Conservation (phyloP, 2,797 vertebrate species). For the Lutjanus campechanus region DNA sequence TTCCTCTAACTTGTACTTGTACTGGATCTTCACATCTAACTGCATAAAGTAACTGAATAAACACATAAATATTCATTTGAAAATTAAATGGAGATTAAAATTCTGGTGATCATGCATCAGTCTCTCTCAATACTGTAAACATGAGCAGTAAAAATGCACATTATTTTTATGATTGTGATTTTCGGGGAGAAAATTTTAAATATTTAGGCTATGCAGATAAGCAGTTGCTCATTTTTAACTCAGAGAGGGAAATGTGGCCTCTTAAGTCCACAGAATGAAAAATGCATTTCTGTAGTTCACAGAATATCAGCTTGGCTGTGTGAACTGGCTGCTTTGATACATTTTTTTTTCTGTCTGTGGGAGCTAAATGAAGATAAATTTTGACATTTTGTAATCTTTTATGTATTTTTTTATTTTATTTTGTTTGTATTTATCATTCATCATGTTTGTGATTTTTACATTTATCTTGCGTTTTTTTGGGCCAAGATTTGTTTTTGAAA, state of each 20-base stretch:
- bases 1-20: too few species aligned
- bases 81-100: neutral
- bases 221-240: constrained; percentile 2
- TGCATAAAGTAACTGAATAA: neutral
- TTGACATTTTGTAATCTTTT: neutral
- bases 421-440: neutral
- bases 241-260: neutral
- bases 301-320: neutral
- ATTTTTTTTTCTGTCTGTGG: neutral
- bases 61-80: neutral
- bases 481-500: neutral
- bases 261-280: constrained; percentile 2
- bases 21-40: neutral
- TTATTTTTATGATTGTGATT: neutral
- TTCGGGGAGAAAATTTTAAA: neutral
- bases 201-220: constrained; percentile 14
- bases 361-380: neutral
- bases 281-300: constrained; percentile 4
- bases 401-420: neutral
- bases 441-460: neutral
- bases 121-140: neutral
- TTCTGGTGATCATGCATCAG: neutral
- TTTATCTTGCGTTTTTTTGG: neutral
- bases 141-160: neutral
- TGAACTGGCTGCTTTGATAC: neutral